Conservation (phyloP, 2,113 vertebrate species). For the Atherinomorus stipes region DNA sequence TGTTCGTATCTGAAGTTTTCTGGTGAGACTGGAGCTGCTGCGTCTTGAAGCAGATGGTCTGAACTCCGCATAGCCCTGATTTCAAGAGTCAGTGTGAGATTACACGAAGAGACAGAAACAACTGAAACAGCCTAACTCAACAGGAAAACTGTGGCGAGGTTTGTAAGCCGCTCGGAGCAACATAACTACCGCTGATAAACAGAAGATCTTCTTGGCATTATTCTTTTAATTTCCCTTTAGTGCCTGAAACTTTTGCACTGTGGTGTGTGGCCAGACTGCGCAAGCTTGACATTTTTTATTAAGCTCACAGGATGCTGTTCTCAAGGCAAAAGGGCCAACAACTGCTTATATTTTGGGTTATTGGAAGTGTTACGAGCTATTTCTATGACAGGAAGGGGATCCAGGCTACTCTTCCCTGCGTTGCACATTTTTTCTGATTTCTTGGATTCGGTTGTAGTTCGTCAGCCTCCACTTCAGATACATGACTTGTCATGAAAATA, state of each 20-base stretch:
- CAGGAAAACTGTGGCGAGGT: not conserved
- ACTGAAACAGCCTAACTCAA: not conserved
- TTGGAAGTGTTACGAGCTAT: conserved; percentile 7
- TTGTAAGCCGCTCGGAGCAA: not conserved
- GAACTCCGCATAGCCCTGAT: not conserved
- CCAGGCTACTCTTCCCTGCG: not conserved
- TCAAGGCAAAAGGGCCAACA: not conserved
- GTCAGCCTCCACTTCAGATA: not conserved
- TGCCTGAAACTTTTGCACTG: not conserved
- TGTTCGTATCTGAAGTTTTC: no score
- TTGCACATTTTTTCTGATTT: not conserved
- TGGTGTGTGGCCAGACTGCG: not conserved
- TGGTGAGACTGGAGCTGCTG: no score
- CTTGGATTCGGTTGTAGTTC: not conserved
- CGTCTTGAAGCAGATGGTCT: not conserved
- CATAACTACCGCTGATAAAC: not conserved
- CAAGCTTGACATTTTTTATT: not conserved
- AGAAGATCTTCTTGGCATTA: not conserved
- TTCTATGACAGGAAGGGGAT: not conserved
- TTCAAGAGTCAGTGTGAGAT: not conserved
- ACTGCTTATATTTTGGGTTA: conserved; percentile 9
- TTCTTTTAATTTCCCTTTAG: not conserved
- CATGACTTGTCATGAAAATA: no score
- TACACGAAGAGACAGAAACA: not conserved
- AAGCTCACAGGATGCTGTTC: not conserved